Percentiles rank a stretch among this genome's conserved stretches.
These are phyloP conservation scores for Myrmophylax atrothorax DNA, from an alignment of 2,113 vertebrate species.

Conservation along the genomic window DNA sequence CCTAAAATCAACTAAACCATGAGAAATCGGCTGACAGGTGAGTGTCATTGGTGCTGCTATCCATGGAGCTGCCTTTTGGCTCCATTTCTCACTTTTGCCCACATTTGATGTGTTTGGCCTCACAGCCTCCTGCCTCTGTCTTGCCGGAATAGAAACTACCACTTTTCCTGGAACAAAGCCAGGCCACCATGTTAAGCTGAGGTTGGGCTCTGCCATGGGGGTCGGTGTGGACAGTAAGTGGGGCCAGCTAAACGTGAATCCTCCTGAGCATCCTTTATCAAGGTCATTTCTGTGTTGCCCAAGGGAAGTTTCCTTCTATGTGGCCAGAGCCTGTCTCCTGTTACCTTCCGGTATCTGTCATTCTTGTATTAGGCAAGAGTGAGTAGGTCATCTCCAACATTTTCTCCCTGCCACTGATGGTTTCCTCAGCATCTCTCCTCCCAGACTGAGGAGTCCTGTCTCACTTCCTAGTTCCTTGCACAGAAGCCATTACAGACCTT, in stretches of 20 bases:
- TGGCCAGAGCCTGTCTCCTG: not conserved
- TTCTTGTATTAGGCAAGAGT: not conserved
- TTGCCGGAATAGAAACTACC: not conserved
- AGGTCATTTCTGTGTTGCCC: not conserved
- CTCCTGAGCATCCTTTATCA: not conserved
- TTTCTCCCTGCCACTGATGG: not conserved
- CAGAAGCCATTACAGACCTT: not conserved
- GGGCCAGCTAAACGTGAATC: not conserved
- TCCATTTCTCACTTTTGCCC: not conserved
- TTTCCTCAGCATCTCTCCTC: not conserved
- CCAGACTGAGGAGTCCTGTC: not conserved
- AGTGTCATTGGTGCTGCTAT: not conserved
- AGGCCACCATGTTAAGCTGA: not conserved
- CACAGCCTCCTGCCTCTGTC: not conserved
- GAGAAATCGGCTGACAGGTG: not conserved
- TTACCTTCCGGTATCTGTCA: not conserved
- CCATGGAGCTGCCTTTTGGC: not conserved
- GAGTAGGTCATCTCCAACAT: not conserved
- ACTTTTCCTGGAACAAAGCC: not conserved
- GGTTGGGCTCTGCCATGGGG: not conserved
- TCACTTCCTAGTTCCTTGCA: not conserved
- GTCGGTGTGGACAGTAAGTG: rapidly evolving
- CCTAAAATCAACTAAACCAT: not conserved
- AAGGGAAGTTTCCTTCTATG: not conserved
- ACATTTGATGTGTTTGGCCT: not conserved